Conservation (phyloP, 2,888 invertebrate genomes). For the Eupithecia subumbrata region DNA sequence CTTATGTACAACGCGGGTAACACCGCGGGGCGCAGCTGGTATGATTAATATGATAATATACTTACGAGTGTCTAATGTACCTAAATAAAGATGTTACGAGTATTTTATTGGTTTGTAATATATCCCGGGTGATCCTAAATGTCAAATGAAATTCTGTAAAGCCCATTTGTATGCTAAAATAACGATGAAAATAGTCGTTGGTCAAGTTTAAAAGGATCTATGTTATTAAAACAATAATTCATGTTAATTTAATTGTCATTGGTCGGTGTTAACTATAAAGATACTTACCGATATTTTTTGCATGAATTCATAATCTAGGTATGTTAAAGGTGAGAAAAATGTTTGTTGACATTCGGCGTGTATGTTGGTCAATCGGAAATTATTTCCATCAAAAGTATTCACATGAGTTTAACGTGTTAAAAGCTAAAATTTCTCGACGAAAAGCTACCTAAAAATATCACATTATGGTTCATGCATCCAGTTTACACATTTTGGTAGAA, state of each 20-base stretch:
- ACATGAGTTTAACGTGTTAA: too few species aligned
- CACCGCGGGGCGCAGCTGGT: too few species aligned
- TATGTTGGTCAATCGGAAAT: not conserved
- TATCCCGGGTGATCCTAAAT: not conserved
- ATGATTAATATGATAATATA: too few species aligned
- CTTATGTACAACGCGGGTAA: too few species aligned
- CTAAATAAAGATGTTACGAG: not conserved
- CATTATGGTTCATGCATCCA: too few species aligned
- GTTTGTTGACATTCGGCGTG: not conserved
- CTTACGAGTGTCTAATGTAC: not conserved
- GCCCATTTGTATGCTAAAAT: slow-evolving; percentile 1
- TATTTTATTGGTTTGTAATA: not conserved
- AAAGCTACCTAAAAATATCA: too few species aligned
- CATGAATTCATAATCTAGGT: not conserved
- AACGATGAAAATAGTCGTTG: not conserved
- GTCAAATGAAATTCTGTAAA: not conserved
- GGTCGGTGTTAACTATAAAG: not conserved
- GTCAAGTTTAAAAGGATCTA: not conserved
- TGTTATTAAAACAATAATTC: not conserved
- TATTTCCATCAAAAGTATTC: too few species aligned
- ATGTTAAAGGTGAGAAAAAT: not conserved
- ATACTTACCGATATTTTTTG: not conserved
- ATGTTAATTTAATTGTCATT: not conserved
- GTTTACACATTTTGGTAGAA: too few species aligned
- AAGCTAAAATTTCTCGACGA: too few species aligned